These are phyloP conservation scores for Hirtodrosophila cameraria DNA, from an alignment of 2,888 invertebrate species.

Conservation along the genomic window DNA sequence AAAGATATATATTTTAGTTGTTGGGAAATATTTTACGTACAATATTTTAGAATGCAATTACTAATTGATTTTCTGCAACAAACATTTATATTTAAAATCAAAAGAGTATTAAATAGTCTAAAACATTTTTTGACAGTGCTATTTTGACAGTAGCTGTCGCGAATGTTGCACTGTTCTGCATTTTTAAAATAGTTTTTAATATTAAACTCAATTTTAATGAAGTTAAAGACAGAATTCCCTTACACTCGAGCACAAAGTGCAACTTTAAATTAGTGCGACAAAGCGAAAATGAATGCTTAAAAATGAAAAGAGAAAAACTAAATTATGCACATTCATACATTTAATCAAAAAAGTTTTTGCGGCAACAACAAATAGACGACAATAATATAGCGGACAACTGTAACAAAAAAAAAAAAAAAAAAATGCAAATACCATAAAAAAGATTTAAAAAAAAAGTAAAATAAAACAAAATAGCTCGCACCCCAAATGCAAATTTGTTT, in stretches of 20 bases:
- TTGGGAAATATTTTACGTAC: too few species aligned
- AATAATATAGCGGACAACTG: slow-evolving; percentile 27
- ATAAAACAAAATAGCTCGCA: slow-evolving; percentile 12
- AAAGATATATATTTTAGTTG: too few species aligned
- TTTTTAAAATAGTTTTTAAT: background rate
- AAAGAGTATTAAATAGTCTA: too few species aligned
- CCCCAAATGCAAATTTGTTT: slow-evolving; percentile 74
- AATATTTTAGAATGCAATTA: too few species aligned
- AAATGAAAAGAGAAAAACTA: slow-evolving; percentile 7
- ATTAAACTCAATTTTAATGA: slow-evolving; percentile 13
- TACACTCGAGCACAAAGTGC: slow-evolving; percentile 33
- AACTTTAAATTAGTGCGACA: slow-evolving; percentile 42
- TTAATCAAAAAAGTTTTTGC: slow-evolving; percentile 68
- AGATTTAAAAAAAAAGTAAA: slow-evolving; percentile 1
- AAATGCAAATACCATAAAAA: slow-evolving; percentile 10
- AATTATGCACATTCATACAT: slow-evolving; percentile 33
- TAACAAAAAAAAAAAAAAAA: slow-evolving; percentile 9
- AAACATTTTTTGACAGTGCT: too few species aligned
- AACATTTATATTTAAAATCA: too few species aligned
- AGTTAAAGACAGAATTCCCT: slow-evolving; percentile 7
- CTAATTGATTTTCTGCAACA: too few species aligned
- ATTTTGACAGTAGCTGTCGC: too few species aligned
- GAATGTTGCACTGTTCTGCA: too few species aligned
- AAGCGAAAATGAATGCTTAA: slow-evolving; percentile 29
- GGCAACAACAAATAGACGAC: slow-evolving; percentile 24